Evolutionary conservation across 1,140 invertebrate genomes (phyloP), one percentile per base, ranked within the genome.

Genomic region (Acyrthosiphon pisum): DNA sequence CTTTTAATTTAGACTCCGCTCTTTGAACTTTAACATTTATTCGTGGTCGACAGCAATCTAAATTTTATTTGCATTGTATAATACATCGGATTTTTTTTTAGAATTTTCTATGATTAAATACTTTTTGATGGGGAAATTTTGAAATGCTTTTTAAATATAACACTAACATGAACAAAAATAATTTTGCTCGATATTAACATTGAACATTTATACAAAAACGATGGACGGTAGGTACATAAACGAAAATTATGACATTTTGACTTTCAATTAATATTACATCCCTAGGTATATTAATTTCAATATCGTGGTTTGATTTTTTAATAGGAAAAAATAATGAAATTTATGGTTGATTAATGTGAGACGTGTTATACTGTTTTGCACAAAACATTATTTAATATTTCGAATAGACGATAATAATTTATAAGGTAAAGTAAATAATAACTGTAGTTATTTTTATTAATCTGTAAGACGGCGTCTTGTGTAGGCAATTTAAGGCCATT

Each of bases 1-100:
- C n/a, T 76, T 76, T 76, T 76, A 76, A 76, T 76, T n/a, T 76
- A 76, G n/a, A 76, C 14, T 41, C 41, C n/a, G 6, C 14, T 76
- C n/a, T 76, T 76, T 76, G 60, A 76, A 76, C 60, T 76, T 76
- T n/a, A 76, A 6, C 60, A 76, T 76, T 76, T 76, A 76, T 76
- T 76, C 20, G 60, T 50, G 48, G 48, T 68, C 60, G 1, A n/a
- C n/a, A n/a, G 14, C 14, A n/a, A 76, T n/a, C 11, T 76, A 30
- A 76, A 76, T 76, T 76, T 53, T 53, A 53, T 53, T 53, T 22
- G 22, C 2, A 53, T 7, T 53, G 50, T 22, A 53, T 53, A 53
- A 53, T 53, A 53, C 22, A 53, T 53, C 6, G 50, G 20, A 7
- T 53, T 53, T 53, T 68, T 68, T 76, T 76, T n/a, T 18, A 18